phyloP scores from a whole-genome alignment of 2,113 vertebrate genomes.

The Condylura cristata region DNA sequence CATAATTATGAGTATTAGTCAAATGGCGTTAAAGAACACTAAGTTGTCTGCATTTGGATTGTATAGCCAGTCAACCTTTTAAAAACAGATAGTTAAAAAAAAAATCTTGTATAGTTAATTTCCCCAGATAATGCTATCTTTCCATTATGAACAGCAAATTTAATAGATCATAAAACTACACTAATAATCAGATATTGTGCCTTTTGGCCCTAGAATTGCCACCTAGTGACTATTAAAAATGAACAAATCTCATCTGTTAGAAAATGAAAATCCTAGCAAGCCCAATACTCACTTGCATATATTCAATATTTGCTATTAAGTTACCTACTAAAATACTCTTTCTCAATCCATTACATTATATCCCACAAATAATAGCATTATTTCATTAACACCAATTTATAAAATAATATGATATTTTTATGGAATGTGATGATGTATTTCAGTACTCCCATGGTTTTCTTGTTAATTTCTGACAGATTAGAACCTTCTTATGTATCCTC shows the following conservation, averaged over 20 bases:
- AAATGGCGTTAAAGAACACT: slow-evolving; percentile 51
- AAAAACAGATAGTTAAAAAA: slow-evolving; percentile 13
- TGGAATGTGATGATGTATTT: not conserved
- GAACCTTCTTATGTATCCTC: not conserved
- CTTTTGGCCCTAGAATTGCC: slow-evolving; percentile 69
- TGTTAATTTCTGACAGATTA: not conserved
- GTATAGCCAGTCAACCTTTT: slow-evolving; percentile 58
- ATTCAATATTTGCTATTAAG: not conserved
- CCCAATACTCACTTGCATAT: not conserved
- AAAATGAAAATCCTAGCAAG: slow-evolving; percentile 42
- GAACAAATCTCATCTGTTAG: slow-evolving; percentile 57
- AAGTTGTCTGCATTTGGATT: slow-evolving; percentile 53
- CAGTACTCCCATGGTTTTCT: not conserved
- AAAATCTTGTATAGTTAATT: slow-evolving; percentile 52
- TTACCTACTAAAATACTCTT: not conserved
- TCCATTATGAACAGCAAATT: slow-evolving; percentile 65
- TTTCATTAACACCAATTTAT: not conserved
- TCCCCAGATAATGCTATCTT: slow-evolving; percentile 64
- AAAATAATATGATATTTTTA: not conserved
- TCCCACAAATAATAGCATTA: not conserved
- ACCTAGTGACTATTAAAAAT: slow-evolving; percentile 76
- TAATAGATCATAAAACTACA: slow-evolving; percentile 74
- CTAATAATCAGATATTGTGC: slow-evolving; percentile 59
- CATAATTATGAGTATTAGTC: slow-evolving; percentile 63
- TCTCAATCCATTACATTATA: not conserved